A percentile compares a stretch with the other conserved stretches of the same genome.
These are phyloP conservation scores for Diglossa brunneiventris DNA, from an alignment of 2,113 vertebrate genomes.

Conservation along the genomic window DNA sequence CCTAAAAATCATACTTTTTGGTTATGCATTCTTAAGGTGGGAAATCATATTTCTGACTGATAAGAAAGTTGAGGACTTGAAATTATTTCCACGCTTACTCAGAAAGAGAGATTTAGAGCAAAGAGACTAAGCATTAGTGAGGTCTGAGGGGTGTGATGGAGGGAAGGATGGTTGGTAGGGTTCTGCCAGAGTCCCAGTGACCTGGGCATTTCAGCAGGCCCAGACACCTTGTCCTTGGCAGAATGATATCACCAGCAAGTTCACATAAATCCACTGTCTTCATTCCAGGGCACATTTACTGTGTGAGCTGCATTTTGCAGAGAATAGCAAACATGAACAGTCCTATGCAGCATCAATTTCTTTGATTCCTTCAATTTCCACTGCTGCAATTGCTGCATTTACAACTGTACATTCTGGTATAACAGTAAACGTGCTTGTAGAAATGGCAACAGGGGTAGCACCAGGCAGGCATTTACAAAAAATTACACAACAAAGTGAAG, in stretches of 20 bases:
- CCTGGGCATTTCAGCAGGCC: background rate
- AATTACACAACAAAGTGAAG: background rate
- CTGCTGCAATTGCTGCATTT: background rate
- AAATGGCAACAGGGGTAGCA: fast-evolving
- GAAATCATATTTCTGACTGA: background rate
- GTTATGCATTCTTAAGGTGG: background rate
- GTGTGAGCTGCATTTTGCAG: fast-evolving
- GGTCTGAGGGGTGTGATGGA: background rate
- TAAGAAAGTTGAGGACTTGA: background rate
- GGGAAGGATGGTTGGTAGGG: background rate
- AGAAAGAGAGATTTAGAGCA: background rate
- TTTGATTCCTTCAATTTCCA: background rate
- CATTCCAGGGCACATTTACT: background rate
- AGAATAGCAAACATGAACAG: background rate
- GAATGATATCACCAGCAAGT: background rate
- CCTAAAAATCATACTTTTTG: conserved; percentile 18
- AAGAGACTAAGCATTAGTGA: background rate
- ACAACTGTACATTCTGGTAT: background rate
- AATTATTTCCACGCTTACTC: background rate
- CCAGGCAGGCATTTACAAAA: background rate
- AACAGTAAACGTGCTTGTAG: background rate
- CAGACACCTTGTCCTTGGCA: background rate
- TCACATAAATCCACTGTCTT: background rate
- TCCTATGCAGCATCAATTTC: background rate
- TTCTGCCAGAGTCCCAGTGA: background rate